Evolutionary conservation across 1,140 invertebrate species (phyloP), one percentile per base, ranked within the genome.

Genomic region (Drosophila grimshawi): DNA sequence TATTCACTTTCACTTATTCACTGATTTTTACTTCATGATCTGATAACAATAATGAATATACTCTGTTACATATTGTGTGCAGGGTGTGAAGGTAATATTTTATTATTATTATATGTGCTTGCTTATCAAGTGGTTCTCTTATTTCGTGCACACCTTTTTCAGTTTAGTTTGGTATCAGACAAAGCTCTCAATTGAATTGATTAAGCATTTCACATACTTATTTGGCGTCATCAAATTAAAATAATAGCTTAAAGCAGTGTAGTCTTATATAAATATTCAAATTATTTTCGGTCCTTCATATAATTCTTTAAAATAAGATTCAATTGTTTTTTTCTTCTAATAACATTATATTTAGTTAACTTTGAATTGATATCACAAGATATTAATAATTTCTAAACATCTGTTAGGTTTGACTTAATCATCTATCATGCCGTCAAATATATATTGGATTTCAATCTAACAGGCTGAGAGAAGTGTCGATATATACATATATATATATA

Each of bases 361-460:
- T 39, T 39, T 39, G 37, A 8, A 8, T 7, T 43, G 39, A n/a
- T 59, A 43, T 7, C 0, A 10, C n/a, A 33, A 2, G 27, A 5
- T 5, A 30, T 41, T 49, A 49, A 30, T 8, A 35, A 5, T 41
- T 41, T 55, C 1, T 3, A 7, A 73, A 61, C 83, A 82, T 73
- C 83, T 88, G 83, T 62, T 76, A 27, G 10, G 29, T 33, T 56
- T 56, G n/a, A 5, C 19, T 10, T 35, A 56, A 67, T 68, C 67
- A 88, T 88, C 79, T 79, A 82, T 86, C 82, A 83, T 64, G 51
- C 45, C 59, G 7, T 45, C 56, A 55, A 55, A 82, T 82, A 74
- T 60, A 73, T 82, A 79, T 88, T 82, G 64, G 2, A 52, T 73
- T 76, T 57, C 59, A n/a, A 37, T 70, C 51, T 78, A 86, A 79